These are phyloP conservation scores for Glossophaga mutica DNA, from an alignment of 2,797 vertebrate genomes.

Conservation along the genomic window DNA sequence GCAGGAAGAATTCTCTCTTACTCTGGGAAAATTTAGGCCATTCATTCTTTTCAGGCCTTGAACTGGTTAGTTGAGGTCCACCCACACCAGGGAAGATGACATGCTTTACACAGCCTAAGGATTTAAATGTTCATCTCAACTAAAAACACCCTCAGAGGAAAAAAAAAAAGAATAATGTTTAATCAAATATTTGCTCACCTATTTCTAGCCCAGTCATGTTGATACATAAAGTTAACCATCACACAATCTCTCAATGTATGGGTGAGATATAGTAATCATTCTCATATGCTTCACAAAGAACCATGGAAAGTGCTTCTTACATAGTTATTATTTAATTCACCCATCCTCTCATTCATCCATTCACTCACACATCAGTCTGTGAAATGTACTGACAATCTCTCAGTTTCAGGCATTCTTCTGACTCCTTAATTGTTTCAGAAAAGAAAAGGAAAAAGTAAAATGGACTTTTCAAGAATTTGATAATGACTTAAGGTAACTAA, in stretches of 20 bases:
- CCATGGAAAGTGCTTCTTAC: not conserved
- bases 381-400: not conserved
- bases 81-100: not conserved
- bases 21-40: accelerated
- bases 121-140: not conserved
- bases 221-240: not conserved
- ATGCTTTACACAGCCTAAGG: not conserved
- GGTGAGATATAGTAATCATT: not conserved
- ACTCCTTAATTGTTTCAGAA: not conserved
- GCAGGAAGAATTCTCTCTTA: not conserved
- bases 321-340: not conserved
- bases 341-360: not conserved
- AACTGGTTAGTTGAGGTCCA: not conserved
- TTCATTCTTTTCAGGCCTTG: not conserved
- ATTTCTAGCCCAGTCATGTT: not conserved
- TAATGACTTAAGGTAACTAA: not conserved
- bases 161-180: not conserved
- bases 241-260: not conserved
- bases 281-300: not conserved
- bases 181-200: not conserved
- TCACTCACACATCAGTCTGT: not conserved
- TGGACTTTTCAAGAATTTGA: not conserved
- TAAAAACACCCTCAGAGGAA: not conserved
- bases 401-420: not conserved
- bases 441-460: not conserved